Percentiles rank a stretch among this genome's conserved stretches.
Evolutionary conservation across 2,113 vertebrate species (phyloP).

Genomic region (Phrynocephalus versicolor): DNA sequence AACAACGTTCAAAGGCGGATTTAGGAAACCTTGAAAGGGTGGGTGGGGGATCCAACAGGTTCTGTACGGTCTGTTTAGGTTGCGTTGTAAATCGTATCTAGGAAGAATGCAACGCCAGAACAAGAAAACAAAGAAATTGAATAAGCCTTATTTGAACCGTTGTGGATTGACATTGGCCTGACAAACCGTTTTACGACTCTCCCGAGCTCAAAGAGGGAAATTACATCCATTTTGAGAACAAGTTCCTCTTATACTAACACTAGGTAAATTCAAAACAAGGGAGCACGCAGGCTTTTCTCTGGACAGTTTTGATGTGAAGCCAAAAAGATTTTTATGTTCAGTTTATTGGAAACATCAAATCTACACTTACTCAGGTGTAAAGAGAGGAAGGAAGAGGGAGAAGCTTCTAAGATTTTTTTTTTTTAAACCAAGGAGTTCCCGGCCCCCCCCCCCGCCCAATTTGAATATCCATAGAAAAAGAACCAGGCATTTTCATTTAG

Average conservation of each 20-base stretch:
- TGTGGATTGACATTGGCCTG: not conserved
- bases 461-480: not conserved
- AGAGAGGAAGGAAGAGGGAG: not conserved
- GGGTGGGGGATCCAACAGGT: too few species aligned
- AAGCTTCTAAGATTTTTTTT: not conserved
- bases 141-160: too few species aligned
- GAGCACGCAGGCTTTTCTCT: too few species aligned
- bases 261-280: too few species aligned
- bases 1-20: too few species aligned
- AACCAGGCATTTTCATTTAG: not conserved
- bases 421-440: not conserved
- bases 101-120: not conserved
- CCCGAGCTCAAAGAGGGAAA: not conserved
- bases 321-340: too few species aligned
- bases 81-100: not conserved
- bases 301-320: too few species aligned
- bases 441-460: too few species aligned
- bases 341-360: not conserved
- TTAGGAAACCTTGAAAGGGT: too few species aligned
- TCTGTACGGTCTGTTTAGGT: not conserved
- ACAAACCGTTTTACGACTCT: not conserved
- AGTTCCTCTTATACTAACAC: too few species aligned
- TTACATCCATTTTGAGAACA: not conserved
- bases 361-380: too few species aligned
- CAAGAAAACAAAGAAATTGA: not conserved